phyloP scores from a whole-genome alignment of 2,888 invertebrate genomes.

The Tenodera sinensis region DNA sequence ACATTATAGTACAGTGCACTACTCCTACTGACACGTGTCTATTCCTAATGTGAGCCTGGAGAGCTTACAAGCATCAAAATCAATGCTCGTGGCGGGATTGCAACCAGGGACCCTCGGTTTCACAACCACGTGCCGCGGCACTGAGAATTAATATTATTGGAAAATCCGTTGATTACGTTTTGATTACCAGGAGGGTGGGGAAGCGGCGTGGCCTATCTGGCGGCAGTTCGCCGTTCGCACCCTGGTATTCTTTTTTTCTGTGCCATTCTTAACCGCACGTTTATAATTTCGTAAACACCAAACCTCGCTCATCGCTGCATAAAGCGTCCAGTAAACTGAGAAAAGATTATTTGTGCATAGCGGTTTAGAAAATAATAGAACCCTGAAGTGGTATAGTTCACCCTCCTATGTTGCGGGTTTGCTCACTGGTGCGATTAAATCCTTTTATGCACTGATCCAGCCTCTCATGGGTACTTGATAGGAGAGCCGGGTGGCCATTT shows the following conservation, averaged over 20 bases:
- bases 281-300: background rate
- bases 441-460: too few species aligned
- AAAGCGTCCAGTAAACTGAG: too few species aligned
- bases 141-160: background rate
- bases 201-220: background rate
- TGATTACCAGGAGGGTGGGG: background rate
- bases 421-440: too few species aligned
- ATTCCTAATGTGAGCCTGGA: background rate
- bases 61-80: background rate
- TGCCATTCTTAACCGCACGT: background rate
- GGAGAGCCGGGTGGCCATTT: too few species aligned
- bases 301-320: too few species aligned
- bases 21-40: background rate
- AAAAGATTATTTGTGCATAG: too few species aligned
- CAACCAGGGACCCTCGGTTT: background rate
- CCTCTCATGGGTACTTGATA: too few species aligned
- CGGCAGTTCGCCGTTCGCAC: background rate
- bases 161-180: background rate
- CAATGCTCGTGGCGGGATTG: background rate
- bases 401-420: too few species aligned
- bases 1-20: too few species aligned
- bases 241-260: background rate
- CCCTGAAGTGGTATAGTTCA: too few species aligned
- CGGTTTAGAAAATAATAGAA: too few species aligned
- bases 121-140: background rate